A percentile compares a stretch with the other conserved stretches of the same genome.
Conservation (phyloP, 2,888 invertebrate genomes). For the Hoplodrina ambigua region DNA sequence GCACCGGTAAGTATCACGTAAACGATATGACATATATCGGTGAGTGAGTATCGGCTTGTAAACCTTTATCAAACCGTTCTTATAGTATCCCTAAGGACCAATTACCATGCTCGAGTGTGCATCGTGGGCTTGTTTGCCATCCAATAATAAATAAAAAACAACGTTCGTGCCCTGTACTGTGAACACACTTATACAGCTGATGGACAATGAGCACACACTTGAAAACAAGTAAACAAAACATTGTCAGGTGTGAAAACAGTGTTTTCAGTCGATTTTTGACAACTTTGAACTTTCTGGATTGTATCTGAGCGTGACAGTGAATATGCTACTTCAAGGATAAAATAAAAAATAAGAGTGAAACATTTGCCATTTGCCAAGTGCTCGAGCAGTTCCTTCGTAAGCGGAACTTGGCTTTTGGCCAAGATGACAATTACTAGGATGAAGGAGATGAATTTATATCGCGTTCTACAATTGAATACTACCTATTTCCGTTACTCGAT, state of each 20-base stretch:
- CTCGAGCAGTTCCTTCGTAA: conserved; percentile 16
- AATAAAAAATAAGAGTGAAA: conserved; percentile 17
- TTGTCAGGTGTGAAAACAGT: neutral
- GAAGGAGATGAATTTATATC: conserved; percentile 23
- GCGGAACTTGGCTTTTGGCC: conserved; percentile 50
- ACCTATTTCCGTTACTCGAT: conserved; percentile 9
- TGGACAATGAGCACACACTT: too few relatives aligned
- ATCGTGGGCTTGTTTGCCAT: neutral
- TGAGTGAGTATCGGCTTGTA: neutral
- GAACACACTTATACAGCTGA: too few relatives aligned
- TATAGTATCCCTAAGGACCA: too few relatives aligned
- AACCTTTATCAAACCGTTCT: neutral
- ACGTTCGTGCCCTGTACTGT: neutral
- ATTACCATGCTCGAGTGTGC: neutral
- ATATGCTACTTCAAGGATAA: conserved; percentile 19
- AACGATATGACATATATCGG: neutral
- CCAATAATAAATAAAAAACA: neutral
- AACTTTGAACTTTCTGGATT: neutral
- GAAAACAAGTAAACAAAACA: too few relatives aligned
- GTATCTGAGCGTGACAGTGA: too few relatives aligned
- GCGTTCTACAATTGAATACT: conserved; percentile 9
- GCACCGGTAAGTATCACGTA: conserved; percentile 67
- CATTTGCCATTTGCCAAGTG: conserved; percentile 32
- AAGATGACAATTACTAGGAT: conserved; percentile 29
- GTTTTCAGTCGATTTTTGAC: neutral